Evolutionary conservation across 35 echinoderm and acorn worm genomes (phyloP), one percentile per base, ranked within the genome.

Genomic region (Eucidaris tribuloides): DNA sequence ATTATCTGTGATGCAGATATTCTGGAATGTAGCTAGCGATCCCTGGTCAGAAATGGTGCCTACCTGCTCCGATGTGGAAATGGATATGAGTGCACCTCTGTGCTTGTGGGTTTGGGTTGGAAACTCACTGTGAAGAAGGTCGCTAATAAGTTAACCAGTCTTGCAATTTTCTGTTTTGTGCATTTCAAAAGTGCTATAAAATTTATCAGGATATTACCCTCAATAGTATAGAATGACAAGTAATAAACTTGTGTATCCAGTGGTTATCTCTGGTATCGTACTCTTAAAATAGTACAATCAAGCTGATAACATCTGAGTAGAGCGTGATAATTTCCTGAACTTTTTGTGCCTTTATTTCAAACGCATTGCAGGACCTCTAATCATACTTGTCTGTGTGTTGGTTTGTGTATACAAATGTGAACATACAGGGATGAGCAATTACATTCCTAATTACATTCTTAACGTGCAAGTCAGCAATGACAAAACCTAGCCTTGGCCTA

Each of bases 41-140:
- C 87, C 79, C 1, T 89, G 87, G n/a, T n/a, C 45, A 30, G 42
- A 39, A 89, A 89, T 76, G 87, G 87, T 45, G 87, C 87, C 9
- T n/a, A 89, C 87, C 62, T 89, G 87, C 52, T 19, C 41, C 0
- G 74, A 79, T 39, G 77, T 30, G 22, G 42, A 22, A 82, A 39
- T 71, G 87, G 87, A 36, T 90, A 90, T 46, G 57, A 46, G 68
- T 90, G 88, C 70, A 64, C 27, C 0, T 90, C 80, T 44, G 11
- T 31, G n/a, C n/a, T n/a, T n/a, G n/a, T 77, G 7, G 28, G 7
- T 79, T 48, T 20, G 83, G 81, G 80, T 52, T 84, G 38, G 81
- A 81, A 18, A 42, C 64, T 20, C 56, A 78, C 42, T 78, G 72
- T 45, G 37, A 78, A 78, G 28, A 17, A 45, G 43, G 72, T 78